A percentile compares a stretch with the other conserved stretches of the same genome.
Conservation (phyloP, 2,113 vertebrate genomes). For the Lepus americanus region DNA sequence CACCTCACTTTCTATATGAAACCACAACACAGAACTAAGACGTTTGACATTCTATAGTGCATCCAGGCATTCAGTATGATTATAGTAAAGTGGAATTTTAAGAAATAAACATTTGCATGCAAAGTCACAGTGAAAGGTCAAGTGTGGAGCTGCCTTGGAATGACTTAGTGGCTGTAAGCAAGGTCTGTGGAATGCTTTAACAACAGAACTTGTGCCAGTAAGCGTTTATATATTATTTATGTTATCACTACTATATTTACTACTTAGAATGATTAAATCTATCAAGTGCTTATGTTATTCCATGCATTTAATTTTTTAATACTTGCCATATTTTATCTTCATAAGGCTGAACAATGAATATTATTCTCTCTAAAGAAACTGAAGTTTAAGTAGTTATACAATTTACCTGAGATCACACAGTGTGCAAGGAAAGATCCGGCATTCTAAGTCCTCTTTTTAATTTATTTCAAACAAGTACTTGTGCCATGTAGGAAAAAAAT, state of each 20-base stretch:
- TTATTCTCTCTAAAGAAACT: neutral
- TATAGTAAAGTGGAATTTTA: neutral
- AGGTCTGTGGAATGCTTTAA: neutral
- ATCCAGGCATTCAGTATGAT: too few species aligned
- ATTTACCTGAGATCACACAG: neutral
- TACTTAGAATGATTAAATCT: neutral
- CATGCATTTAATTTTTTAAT: neutral
- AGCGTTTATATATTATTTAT: neutral
- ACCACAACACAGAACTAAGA: neutral
- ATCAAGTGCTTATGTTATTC: neutral
- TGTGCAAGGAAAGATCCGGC: neutral
- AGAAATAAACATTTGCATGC: neutral
- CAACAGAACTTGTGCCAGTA: neutral
- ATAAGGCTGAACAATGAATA: neutral
- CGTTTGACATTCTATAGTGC: neutral
- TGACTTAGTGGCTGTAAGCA: too few species aligned
- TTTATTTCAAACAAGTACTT: neutral
- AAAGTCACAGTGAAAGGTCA: neutral
- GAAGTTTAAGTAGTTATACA: neutral
- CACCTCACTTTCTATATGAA: neutral
- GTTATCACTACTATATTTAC: neutral
- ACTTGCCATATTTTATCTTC: neutral
- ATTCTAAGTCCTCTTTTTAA: neutral
- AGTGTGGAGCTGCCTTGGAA: neutral
- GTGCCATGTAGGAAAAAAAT: neutral